These are phyloP conservation scores for Carlito syrichta DNA, from an alignment of 2,113 vertebrate genomes.

Conservation along the genomic window DNA sequence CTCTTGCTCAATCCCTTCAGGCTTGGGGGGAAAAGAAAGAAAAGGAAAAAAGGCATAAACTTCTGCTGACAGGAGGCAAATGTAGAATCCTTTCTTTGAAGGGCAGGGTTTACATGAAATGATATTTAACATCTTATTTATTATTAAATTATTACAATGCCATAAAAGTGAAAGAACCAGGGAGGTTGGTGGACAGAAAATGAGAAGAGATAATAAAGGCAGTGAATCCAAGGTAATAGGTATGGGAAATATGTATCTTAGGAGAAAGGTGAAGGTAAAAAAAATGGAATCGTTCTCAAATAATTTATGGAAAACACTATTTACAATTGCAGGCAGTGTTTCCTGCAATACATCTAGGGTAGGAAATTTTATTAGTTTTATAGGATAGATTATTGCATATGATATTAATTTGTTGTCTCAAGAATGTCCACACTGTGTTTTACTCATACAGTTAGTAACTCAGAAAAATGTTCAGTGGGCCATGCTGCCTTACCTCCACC, in stretches of 20 bases:
- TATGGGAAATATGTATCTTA: neutral
- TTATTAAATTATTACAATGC: neutral
- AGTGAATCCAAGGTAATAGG: neutral
- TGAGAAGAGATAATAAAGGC: neutral
- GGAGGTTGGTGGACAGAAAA: neutral
- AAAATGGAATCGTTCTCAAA: neutral
- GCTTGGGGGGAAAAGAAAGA: conserved; percentile 46
- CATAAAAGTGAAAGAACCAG: neutral
- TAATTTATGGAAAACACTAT: neutral
- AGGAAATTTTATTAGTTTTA: neutral
- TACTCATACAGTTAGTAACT: neutral
- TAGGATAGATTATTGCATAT: neutral
- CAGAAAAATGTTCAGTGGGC: neutral
- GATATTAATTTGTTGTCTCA: neutral
- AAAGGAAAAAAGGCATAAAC: neutral
- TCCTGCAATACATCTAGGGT: neutral
- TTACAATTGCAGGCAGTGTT: neutral
- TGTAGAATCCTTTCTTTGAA: neutral
- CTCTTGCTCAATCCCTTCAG: conserved; percentile 76
- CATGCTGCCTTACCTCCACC: conserved; percentile 78
- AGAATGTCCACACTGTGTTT: neutral
- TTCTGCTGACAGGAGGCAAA: neutral
- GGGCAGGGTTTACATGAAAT: neutral
- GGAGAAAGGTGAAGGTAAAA: neutral
- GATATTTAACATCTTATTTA: neutral